These are phyloP conservation scores for Hetaerina americana DNA, from an alignment of 1,140 invertebrate genomes.

Conservation along the genomic window DNA sequence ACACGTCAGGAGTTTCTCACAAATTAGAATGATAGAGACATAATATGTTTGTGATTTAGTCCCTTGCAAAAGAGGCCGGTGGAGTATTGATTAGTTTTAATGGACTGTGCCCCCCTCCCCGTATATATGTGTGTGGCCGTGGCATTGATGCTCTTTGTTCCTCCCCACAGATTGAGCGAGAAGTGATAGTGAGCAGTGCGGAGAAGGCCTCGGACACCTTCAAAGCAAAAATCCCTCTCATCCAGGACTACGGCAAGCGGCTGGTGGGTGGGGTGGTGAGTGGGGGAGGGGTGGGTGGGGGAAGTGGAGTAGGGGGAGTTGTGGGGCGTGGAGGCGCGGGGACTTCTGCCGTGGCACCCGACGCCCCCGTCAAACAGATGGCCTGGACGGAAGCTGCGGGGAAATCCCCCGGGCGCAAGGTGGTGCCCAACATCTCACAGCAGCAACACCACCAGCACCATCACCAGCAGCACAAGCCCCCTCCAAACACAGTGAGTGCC, in stretches of 20 bases:
- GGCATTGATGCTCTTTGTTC: not conserved
- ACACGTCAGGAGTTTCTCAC: too few relatives aligned
- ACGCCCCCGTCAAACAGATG: constrained; percentile 5
- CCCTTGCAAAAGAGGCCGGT: too few relatives aligned
- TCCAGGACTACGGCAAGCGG: constrained; percentile 1
- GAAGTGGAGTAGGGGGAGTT: not conserved
- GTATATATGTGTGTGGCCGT: too few relatives aligned
- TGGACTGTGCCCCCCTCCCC: too few relatives aligned
- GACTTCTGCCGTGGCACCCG: constrained; percentile 1
- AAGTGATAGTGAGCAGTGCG: constrained; percentile 5
- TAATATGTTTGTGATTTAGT: too few relatives aligned
- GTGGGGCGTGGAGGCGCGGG: not conserved
- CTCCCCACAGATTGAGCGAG: constrained; percentile 4
- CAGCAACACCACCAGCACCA: not conserved
- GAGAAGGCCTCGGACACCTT: constrained; percentile 5
- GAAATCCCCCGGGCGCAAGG: not conserved
- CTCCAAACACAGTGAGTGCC: not conserved
- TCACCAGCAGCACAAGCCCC: not conserved
- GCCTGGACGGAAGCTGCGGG: constrained; percentile 1
- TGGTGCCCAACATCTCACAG: not conserved
- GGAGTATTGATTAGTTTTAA: too few relatives aligned
- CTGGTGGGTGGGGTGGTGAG: not conserved
- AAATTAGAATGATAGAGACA: too few relatives aligned
- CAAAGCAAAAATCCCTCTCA: constrained; percentile 4
- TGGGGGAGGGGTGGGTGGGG: not conserved